Percentiles rank a stretch among this genome's conserved stretches.
phyloP scores from a whole-genome alignment of 1,140 invertebrate genomes.

The Apis cerana region DNA sequence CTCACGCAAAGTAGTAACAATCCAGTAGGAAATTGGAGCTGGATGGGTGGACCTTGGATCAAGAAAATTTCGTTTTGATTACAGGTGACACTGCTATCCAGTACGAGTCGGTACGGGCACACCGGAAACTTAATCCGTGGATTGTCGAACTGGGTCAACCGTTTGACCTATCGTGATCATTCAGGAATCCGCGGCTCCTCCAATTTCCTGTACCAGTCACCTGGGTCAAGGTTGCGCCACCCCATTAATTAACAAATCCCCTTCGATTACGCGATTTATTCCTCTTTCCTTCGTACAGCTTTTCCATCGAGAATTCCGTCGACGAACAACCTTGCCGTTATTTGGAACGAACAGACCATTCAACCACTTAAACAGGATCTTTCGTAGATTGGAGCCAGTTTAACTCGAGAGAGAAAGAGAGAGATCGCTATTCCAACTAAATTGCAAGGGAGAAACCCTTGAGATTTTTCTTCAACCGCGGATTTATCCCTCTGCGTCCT shows the following conservation, averaged over 20 bases:
- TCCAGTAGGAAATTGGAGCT: not conserved
- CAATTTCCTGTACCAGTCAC: slow-evolving; percentile 28
- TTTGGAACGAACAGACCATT: too few relatives aligned
- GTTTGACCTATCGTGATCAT: slow-evolving; percentile 40
- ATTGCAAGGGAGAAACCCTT: not conserved
- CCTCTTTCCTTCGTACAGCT: too few relatives aligned
- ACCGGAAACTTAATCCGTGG: slow-evolving; percentile 47
- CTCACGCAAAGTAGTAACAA: not conserved
- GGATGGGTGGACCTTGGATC: slow-evolving; percentile 23
- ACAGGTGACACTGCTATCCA: slow-evolving; percentile 8
- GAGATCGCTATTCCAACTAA: not conserved
- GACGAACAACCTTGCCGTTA: not conserved
- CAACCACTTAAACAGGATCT: too few relatives aligned
- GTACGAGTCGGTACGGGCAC: not conserved
- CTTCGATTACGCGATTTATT: too few relatives aligned
- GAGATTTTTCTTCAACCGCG: not conserved
- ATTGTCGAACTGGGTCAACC: slow-evolving; percentile 49
- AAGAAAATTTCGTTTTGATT: slow-evolving; percentile 34
- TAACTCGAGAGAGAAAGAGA: not conserved
- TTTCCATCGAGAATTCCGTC: too few relatives aligned
- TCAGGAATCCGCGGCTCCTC: slow-evolving; percentile 24
- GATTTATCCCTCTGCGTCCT: not conserved
- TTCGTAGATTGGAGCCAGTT: not conserved
- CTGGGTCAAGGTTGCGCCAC: slow-evolving; percentile 31
- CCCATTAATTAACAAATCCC: slow-evolving; percentile 23